Base-by-base conservation (phyloP, 2,888 invertebrate species). In the Sinodicranocentrus sp. region DNA sequence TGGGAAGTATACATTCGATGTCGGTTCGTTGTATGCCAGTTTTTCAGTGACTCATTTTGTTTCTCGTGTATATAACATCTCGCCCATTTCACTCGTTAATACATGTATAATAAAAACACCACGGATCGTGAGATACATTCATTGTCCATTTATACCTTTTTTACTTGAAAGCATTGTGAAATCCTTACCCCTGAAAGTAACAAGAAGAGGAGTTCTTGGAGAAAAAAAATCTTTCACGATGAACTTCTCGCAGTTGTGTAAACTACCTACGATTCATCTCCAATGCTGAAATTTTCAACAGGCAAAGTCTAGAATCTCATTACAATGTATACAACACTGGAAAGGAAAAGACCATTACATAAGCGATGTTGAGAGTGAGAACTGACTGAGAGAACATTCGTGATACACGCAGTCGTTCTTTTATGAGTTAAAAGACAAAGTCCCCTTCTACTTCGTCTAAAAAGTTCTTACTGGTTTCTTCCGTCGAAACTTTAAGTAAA, bases 391-490 rank as follows among this genome's bases (percentile, higher is more conserved):
- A n/a, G n/a, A 61, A 28, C 25, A 57, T 61, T 28, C 61, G 23
- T 61, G 61, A 15, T 61, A 59, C 26, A 26, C n/a, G 26, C 28
- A 19, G 39, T 10, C 13, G 19, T 57, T 21, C 23, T 39, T 65
- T 65, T 65, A 65, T 43, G 65, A 65, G 39, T 43, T 43, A 65
- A 65, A 65, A 65, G 63, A 65, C 65, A 65, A 65, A 65, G 44
- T 70, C 28, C 70, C 33, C 52, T 70, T 48, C 44, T 65, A 6
- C 26, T 33, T 33, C 33, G 33, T 33, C 33, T 33, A 6, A n/a
- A n/a, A n/a, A n/a, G 5, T 33, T 48, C 48, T 10, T 52, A 48
- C 52, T 70, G 52, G 28, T 70, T 54, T 48, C n/a, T n/a, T 23
- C 5, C 33, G 13, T 48, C 52, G 25, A 44, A 67, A 26, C 17